Evolutionary conservation across 2,113 vertebrate species (phyloP), one percentile per base, ranked within the genome.

Genomic region (Sterna hirundo): DNA sequence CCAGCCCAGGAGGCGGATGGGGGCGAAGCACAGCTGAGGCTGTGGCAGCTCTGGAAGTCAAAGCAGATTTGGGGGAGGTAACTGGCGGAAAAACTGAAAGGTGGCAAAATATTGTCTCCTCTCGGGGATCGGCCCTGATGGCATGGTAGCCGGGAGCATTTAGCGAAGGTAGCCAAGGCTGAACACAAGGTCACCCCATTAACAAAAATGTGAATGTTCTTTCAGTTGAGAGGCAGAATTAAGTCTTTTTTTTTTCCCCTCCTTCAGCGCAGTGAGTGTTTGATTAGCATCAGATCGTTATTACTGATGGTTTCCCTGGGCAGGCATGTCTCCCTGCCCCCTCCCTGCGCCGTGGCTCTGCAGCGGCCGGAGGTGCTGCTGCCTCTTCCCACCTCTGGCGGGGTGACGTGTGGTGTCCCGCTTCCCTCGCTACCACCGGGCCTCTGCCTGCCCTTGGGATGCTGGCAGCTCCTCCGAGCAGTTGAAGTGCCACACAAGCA

Each of bases 81-180:
- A 42, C 25, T 16, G 49, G 8, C 6, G 51, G n/a, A 49, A 71
- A 78, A 84, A 40, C 42, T 7, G 38, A 75, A 64, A 76, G 38
- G 47, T 52, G 64, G 65, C 40, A n/a, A 57, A 68, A 32, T 9
- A 10, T 3, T 51, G 13, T 40, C 64, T 40, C 15, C 13, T 57
- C 18, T 42, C 0, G 2, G 25, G 5, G 26, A 10, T 7, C 8
- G 30, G 72, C 55, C 51, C 76, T 1, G 32, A 32, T 10, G 20
- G 1, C 1, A 0, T 0, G 14, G 40, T 3, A 5, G 29, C 25
- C 12, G 1, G 18, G n/a, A 75, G 30, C 40, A 2, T 19, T 8
- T n/a, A 51, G 75, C 26, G 8, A 9, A 22, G 47, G 52, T 15
- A 58, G 15, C 15, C 22, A 17, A 13, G n/a, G 68, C 54, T 15